Evolutionary conservation across 1,140 invertebrate genomes (phyloP), one percentile per base, ranked within the genome.

Genomic region (Campoletis sonorensis): DNA sequence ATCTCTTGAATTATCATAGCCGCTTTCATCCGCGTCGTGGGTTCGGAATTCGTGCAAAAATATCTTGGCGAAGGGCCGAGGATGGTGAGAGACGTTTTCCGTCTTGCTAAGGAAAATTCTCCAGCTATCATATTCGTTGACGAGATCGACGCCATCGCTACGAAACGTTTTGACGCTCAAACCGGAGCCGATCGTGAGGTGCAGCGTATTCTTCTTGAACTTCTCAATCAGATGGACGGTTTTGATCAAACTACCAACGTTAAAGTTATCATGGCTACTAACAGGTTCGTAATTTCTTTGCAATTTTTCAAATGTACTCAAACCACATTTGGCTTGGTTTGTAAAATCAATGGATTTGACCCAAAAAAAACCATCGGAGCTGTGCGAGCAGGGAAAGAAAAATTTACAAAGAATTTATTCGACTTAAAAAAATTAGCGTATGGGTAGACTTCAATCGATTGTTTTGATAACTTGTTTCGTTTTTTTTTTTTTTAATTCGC

Each of bases 221-320:
- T 99, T 15, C 93, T 99, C 0, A 99, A 99, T 93, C 99, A 99
- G 93, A 99, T 99, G 99, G 99, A 99, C 93, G 99, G 99, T 75
- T 99, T 99, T 93, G 99, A 99, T 94, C 98, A 99, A 92, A 99
- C 98, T 4, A 99, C 99, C 23, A 99, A 99, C 94, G 99, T 99
- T 21, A 99, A 99, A 94, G 98, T 99, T 18, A 99, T 99, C 64
- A 99, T 99, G 99, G 99, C 99, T 2, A 99, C 99, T 0, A 99
- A 99, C 90, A 94, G 91, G 91, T 89, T 64, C 18, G 51, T 54
- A 54, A n/a, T n/a, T n/a, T 54, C n/a, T 45, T 45, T 45, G 8
- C 40, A 10, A 45, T 45, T 8, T 45, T 45, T 10, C 37, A 7
- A 54, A 2, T 54, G 49, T 45, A 11, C 1, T 45, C 11, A 45